Base-by-base conservation (phyloP, 2,113 vertebrate species). In the Ondatra zibethicus region DNA sequence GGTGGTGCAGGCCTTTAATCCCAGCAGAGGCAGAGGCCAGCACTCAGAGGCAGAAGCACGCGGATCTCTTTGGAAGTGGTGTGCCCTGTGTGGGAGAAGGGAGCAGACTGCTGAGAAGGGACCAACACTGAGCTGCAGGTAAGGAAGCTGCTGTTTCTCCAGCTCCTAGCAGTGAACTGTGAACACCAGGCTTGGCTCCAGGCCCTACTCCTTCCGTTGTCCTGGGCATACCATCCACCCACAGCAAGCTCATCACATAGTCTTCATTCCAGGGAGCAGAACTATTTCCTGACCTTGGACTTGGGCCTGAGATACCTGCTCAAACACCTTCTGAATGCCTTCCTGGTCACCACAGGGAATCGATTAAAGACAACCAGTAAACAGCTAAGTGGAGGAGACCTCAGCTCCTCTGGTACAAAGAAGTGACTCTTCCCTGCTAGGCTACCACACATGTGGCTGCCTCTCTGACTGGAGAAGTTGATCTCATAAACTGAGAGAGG, bases 121-220 rank as follows among this genome's bases (percentile, higher is more conserved):
- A 58, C 78, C 78, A 81, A 27, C 13, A 13, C 36, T 58, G 33
- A 61, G 52, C 52, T 82, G 36, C 23, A 7, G 21, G 10, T 39
- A 27, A 39, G 52, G 52, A 39, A 23, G 36, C 78, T 96, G 66
- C 97, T 98, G 99, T 97, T 99, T 98, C 98, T 99, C 98, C 98
- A 98, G 99, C 99, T 99, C 98, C 99, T 98, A 98, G 98, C 96
- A 98, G 98, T 98, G 98, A 98, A 98, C 93, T 96, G 98, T 98
- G 98, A 9, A 27, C 96, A 55, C 98, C 97, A 97, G 88, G 98
- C 98, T 99, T 98, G 99, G 98, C 99, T 99, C 98, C 97, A 98
- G 88, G 98, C 98, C 99, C 98, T 99, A 98, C 99, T 99, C 99
- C 99, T 99, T 95, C 98, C 98, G 99, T 99, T 99, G 99, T 99